Base-by-base conservation (phyloP, 1,140 invertebrate species). In the Sinella curviseta region DNA sequence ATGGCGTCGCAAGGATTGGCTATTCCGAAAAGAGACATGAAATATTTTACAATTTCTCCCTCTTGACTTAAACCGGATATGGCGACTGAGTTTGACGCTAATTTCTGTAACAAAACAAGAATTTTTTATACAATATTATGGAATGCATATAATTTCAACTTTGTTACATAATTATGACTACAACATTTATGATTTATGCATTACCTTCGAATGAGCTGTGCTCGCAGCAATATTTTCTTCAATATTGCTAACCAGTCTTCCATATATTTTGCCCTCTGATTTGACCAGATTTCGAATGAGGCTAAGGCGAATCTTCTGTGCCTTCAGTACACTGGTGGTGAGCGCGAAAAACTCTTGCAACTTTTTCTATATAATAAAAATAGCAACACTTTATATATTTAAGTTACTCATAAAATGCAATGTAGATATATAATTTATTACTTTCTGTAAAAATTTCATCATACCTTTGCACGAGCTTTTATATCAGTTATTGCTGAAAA, bases 291-390 rank as follows among this genome's bases (percentile, higher is more conserved):
- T 75, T n/a, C 80, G 36, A 39, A 77, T 39, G 20, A 81, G 3
- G 34, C 76, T 75, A 8, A 81, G 30, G 0, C 77, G 74, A 20
- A 81, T 74, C 67, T 78, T 70, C 77, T 81, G 80, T 20, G 31
- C 8, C 3, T 35, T 33, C 0, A 81, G 54, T 24, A 60, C 39
- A 26, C 77, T 48, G 12, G 75, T 48, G 12, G 78, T 34, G 35
- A 81, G 74, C 26, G 35, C 48, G 17, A 77, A 76, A 73, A 78
- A 81, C 1, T 79, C 78, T 1, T 77, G 57, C 3, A 76, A 20
- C 14, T 78, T 79, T 74, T 77, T 78, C 80, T 81, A 12, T 4
- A 31, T 55, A 30, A 16, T 54, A 55, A 14, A 54, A 73, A 28
- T 39, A 16, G 14, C 24, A 14, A 31, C 1, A 54, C 35, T 34